phyloP scores from a whole-genome alignment of 2,888 invertebrate species.

The Chymomyza caudatula region DNA sequence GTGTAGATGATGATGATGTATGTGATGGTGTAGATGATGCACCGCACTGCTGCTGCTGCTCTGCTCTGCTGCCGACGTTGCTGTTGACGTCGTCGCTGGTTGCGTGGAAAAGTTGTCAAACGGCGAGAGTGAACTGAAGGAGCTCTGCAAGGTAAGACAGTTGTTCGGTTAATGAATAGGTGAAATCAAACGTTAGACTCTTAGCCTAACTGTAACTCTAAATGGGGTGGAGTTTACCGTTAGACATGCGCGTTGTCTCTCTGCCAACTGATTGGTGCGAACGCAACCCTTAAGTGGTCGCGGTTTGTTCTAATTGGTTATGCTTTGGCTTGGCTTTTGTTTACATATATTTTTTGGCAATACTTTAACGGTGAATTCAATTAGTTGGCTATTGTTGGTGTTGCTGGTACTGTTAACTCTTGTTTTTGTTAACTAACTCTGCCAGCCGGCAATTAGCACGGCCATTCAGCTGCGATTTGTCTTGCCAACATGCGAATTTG shows the following conservation, averaged over 20 bases:
- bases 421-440: constrained; percentile 9
- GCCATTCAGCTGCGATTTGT: constrained; percentile 38
- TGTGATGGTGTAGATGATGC: constrained; percentile 61
- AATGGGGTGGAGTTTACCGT: constrained; percentile 47
- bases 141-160: constrained; percentile 74
- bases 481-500: constrained; percentile 25
- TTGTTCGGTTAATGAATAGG: constrained; percentile 58
- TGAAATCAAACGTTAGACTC: constrained; percentile 1
- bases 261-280: constrained; percentile 44
- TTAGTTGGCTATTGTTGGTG: constrained; percentile 41
- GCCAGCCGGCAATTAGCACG: constrained; percentile 51
- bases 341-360: not conserved
- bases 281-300: constrained; percentile 48
- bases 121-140: constrained; percentile 78
- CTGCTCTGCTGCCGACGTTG: constrained; percentile 43
- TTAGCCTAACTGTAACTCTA: not conserved
- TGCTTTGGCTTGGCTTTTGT: not conserved
- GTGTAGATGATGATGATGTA: constrained; percentile 43
- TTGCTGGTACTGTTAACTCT: not conserved
- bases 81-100: constrained; percentile 62
- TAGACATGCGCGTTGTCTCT: constrained; percentile 54
- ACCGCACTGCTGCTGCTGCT: constrained; percentile 63
- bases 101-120: constrained; percentile 78
- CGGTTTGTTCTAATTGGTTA: constrained; percentile 9
- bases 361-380: constrained; percentile 21